These are phyloP conservation scores for Platynereis dumerilii DNA, from an alignment of 2,888 invertebrate species.

Conservation along the genomic window DNA sequence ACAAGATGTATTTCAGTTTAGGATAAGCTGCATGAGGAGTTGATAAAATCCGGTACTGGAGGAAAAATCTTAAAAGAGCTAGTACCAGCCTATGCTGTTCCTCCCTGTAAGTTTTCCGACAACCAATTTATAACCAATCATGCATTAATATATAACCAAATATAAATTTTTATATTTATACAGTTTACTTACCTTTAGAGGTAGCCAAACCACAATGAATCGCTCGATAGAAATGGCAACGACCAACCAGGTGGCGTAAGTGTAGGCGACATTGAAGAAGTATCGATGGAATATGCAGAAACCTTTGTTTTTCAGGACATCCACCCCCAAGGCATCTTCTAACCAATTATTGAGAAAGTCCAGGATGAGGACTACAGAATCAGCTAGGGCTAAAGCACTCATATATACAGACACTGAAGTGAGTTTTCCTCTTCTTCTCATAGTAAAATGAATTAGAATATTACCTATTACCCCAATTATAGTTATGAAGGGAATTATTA, in stretches of 20 bases:
- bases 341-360: conserved; percentile 31
- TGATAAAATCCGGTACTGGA: too few species aligned
- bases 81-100: too few species aligned
- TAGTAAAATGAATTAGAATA: too few species aligned
- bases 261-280: conserved; percentile 27
- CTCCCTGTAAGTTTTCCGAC: too few species aligned
- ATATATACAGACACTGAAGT: conserved; percentile 21
- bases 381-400: conserved; percentile 21
- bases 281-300: conserved; percentile 22
- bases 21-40: too few species aligned
- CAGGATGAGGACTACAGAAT: conserved; percentile 21
- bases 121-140: too few species aligned
- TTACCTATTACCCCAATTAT: too few species aligned
- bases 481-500: too few species aligned
- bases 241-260: conserved; percentile 20
- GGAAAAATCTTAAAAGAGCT: too few species aligned
- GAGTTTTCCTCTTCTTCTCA: conserved; percentile 10
- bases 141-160: too few species aligned
- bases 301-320: conserved; percentile 2
- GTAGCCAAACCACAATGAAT: conserved; percentile 19
- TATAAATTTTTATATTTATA: too few species aligned
- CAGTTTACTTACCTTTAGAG: background rate
- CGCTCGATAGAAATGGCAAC: conserved; percentile 17
- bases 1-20: too few species aligned
- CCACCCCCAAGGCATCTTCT: background rate